These are phyloP conservation scores for Podarcis lilfordi DNA, from an alignment of 2,797 vertebrate species.

Conservation along the genomic window DNA sequence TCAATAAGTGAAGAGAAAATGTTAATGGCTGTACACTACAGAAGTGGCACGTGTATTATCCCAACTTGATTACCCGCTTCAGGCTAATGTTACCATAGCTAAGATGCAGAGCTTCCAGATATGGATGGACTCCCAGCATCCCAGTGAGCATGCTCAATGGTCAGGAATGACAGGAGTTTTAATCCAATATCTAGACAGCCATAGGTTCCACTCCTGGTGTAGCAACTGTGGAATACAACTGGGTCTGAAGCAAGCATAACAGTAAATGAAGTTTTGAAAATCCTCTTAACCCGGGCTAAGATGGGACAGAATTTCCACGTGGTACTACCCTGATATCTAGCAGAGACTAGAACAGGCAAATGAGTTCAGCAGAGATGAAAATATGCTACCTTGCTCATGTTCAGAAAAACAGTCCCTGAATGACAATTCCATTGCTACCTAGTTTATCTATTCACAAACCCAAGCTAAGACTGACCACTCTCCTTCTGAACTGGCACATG, in stretches of 20 bases:
- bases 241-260: background rate
- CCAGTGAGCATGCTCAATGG: too few species aligned
- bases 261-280: background rate
- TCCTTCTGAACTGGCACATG: too few species aligned
- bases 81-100: too few species aligned
- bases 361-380: background rate
- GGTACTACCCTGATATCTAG: background rate
- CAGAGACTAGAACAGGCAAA: background rate
- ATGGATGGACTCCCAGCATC: too few species aligned
- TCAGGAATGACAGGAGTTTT: too few species aligned
- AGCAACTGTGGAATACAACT: background rate
- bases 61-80: background rate
- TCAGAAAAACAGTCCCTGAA: background rate
- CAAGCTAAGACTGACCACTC: background rate
- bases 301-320: background rate
- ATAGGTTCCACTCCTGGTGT: too few species aligned
- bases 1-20: background rate
- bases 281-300: background rate
- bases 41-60: background rate
- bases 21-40: background rate
- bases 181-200: too few species aligned
- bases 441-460: background rate
- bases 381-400: background rate
- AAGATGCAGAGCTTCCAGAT: background rate
- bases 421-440: too few species aligned